Percentiles rank a stretch among this genome's conserved stretches.
phyloP scores from a whole-genome alignment of 2,797 vertebrate genomes.

The Coracias cyanogaster region DNA sequence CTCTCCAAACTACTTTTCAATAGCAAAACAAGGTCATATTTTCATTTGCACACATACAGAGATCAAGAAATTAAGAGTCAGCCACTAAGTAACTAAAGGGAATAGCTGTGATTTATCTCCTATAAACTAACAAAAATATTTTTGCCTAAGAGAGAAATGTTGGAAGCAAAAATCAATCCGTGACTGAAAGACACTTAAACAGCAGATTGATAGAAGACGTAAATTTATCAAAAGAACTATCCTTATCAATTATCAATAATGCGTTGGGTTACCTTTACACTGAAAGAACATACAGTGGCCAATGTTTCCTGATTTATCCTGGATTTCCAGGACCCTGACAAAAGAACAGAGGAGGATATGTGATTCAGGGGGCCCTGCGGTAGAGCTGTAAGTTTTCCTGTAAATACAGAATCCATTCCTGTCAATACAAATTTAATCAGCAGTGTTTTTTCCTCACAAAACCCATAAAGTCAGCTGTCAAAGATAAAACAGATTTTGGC shows the following conservation, averaged over 20 bases:
- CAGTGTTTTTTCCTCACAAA: background rate
- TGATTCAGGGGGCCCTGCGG: background rate
- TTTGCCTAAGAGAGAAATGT: background rate
- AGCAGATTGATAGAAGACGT: background rate
- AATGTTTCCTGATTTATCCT: background rate
- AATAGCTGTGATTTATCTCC: background rate
- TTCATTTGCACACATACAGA: background rate
- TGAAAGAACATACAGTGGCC: background rate
- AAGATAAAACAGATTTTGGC: background rate
- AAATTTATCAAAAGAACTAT: background rate
- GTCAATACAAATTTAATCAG: background rate
- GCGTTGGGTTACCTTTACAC: background rate
- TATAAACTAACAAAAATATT: background rate
- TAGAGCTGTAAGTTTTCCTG: background rate
- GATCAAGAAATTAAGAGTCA: background rate
- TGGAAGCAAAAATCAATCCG: background rate
- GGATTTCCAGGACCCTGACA: background rate
- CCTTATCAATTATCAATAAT: background rate
- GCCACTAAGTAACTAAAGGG: background rate
- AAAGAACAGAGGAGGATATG: background rate
- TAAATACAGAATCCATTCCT: background rate
- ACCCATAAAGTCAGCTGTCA: background rate
- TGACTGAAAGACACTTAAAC: background rate
- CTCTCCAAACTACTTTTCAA: background rate
- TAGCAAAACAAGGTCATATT: background rate